Percentiles rank a stretch among this genome's conserved stretches.
Evolutionary conservation across 2,888 invertebrate species (phyloP).

Genomic region (Eulithis testata): DNA sequence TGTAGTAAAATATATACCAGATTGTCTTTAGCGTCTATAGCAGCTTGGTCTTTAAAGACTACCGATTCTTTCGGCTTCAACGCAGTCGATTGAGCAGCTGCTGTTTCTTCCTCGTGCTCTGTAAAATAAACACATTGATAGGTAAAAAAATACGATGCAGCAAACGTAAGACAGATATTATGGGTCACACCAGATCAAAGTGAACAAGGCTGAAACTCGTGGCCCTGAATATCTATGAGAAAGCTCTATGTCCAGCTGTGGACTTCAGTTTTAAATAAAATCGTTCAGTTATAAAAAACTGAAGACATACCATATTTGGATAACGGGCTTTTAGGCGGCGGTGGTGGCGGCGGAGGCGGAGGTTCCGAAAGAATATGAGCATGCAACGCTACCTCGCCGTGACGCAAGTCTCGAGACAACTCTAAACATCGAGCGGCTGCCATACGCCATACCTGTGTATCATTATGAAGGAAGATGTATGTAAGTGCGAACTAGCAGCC

Average conservation of each 20-base stretch:
- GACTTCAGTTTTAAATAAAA: too few species aligned
- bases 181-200: too few species aligned
- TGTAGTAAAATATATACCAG: conserved; percentile 46
- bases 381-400: conserved; percentile 72
- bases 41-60: conserved; percentile 44
- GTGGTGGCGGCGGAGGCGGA: conserved; percentile 66
- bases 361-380: conserved; percentile 75
- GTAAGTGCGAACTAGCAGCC: too few species aligned
- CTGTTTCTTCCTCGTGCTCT: conserved; percentile 48
- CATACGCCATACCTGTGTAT: conserved; percentile 75
- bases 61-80: conserved; percentile 28
- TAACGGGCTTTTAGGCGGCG: conserved; percentile 65
- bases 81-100: conserved; percentile 10
- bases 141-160: too few species aligned
- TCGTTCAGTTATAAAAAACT: neutral
- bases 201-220: too few species aligned
- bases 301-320: conserved; percentile 56
- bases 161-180: too few species aligned
- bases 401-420: conserved; percentile 58
- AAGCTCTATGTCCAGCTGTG: too few species aligned
- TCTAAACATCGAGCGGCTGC: conserved; percentile 59
- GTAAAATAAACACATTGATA: conserved; percentile 23
- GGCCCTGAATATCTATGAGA: too few species aligned
- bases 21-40: conserved; percentile 55
- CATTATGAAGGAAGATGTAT: too few species aligned